Conservation (phyloP, 2,113 vertebrate genomes). For the Pungitius pungitius region DNA sequence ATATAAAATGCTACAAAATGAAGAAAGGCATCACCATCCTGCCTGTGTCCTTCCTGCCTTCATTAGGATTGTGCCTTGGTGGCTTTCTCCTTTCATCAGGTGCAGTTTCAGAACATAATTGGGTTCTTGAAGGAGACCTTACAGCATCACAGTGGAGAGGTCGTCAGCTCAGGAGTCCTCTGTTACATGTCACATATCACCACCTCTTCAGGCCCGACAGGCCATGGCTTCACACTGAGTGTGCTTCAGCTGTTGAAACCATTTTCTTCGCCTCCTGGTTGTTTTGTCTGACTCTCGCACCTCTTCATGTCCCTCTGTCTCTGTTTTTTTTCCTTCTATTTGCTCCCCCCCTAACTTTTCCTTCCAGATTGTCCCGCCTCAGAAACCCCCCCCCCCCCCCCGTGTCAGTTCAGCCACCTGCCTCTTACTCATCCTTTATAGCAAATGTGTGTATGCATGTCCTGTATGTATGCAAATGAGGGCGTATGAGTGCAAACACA, state of each 20-base stretch:
- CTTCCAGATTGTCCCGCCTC: slow-evolving; percentile 13
- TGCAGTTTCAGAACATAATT: slow-evolving; percentile 43
- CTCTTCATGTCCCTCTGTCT: slow-evolving; percentile 5
- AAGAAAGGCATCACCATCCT: slow-evolving; percentile 35
- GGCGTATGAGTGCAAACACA: neutral
- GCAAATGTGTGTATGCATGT: neutral
- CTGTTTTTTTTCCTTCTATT: slow-evolving; percentile 14
- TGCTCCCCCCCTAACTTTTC: slow-evolving; percentile 3
- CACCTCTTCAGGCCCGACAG: slow-evolving; percentile 29
- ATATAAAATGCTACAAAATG: slow-evolving; percentile 10
- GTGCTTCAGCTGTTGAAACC: slow-evolving; percentile 30
- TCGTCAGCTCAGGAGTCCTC: slow-evolving; percentile 48
- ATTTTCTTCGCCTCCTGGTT: slow-evolving; percentile 10
- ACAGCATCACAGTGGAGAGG: slow-evolving; percentile 37
- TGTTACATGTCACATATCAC: slow-evolving; percentile 41
- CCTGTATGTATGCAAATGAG: neutral
- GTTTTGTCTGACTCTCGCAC: slow-evolving; percentile 10
- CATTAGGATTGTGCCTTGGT: slow-evolving; percentile 16
- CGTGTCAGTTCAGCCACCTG: slow-evolving; percentile 36
- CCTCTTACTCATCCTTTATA: slow-evolving; percentile 6
- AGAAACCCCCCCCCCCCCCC: no score
- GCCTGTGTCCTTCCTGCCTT: slow-evolving; percentile 42
- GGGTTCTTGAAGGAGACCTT: slow-evolving; percentile 33
- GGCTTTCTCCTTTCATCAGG: slow-evolving; percentile 32
- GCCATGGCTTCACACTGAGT: slow-evolving; percentile 16